Conservation (phyloP, 2,888 invertebrate genomes). For the Epicampocera succincta region DNA sequence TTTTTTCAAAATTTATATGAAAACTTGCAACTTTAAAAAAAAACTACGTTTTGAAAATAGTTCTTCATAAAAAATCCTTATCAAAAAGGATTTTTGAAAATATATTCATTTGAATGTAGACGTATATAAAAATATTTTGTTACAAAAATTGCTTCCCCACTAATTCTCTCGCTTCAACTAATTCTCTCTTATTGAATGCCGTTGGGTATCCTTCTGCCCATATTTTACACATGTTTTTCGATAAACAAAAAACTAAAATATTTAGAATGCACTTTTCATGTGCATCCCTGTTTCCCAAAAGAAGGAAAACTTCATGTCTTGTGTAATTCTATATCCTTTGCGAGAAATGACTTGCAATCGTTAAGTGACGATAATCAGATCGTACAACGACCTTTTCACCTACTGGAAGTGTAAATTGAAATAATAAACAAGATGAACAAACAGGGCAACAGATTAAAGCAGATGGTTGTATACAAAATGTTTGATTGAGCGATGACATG, state of each 20-base stretch:
- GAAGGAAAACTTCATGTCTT: background rate
- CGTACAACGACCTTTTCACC: constrained; percentile 44
- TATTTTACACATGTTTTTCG: background rate
- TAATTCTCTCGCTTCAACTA: too few species aligned
- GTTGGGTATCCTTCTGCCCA: background rate
- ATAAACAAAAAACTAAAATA: too few species aligned
- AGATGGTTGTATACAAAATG: background rate
- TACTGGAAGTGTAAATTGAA: constrained; percentile 20
- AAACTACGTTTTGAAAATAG: too few species aligned
- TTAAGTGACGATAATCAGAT: constrained; percentile 35
- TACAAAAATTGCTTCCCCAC: too few species aligned
- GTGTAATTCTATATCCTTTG: constrained; percentile 1
- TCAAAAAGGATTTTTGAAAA: too few species aligned
- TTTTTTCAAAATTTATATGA: too few species aligned
- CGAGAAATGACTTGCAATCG: constrained; percentile 21
- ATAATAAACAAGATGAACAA: constrained; percentile 1
- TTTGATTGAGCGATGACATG: background rate
- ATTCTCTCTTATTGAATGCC: too few species aligned
- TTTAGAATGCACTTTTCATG: too few species aligned
- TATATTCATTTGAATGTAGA: too few species aligned
- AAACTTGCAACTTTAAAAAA: too few species aligned
- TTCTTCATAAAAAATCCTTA: too few species aligned
- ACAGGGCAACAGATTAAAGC: constrained; percentile 11
- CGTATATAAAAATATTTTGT: too few species aligned
- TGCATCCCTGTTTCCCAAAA: background rate